Evolutionary conservation across 2,113 vertebrate genomes (phyloP).

Genomic region (Urocynchramus pylzowi): DNA sequence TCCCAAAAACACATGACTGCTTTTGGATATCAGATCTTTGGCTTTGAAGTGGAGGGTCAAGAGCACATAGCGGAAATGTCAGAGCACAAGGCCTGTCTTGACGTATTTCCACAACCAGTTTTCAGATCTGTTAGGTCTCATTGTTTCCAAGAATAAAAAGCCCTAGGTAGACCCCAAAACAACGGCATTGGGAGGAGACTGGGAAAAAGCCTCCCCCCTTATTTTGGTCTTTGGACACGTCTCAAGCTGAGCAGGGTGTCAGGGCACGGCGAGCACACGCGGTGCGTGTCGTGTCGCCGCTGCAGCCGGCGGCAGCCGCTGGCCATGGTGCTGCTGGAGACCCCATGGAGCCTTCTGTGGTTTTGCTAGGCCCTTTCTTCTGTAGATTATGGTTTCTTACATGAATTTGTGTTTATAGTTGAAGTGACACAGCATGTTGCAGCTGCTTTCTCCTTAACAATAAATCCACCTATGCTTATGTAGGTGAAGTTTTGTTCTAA

Average conservation of each 20-base stretch:
- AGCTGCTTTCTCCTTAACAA: not conserved
- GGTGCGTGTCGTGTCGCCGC: fast-evolving
- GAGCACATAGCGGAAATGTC: fast-evolving
- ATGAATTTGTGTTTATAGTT: not conserved
- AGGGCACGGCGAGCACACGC: fast-evolving
- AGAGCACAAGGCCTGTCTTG: not conserved
- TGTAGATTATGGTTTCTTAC: not conserved
- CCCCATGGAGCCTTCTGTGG: not conserved
- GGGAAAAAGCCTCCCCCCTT: fast-evolving
- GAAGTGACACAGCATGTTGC: not conserved
- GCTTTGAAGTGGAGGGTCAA: not conserved
- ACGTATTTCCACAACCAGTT: not conserved
- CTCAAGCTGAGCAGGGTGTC: no score
- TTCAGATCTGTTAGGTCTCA: not conserved
- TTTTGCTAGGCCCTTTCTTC: not conserved
- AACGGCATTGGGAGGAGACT: not conserved
- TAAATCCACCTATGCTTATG: not conserved
- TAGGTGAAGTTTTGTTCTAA: not conserved
- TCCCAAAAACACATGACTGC: not conserved
- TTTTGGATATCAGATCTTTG: not conserved
- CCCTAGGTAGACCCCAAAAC: fast-evolving
- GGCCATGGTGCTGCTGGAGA: slow-evolving; percentile 53
- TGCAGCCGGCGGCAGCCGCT: not conserved
- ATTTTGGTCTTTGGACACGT: not conserved
- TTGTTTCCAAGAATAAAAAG: not conserved